Evolutionary conservation across 2,888 invertebrate species (phyloP).

Genomic region (Caenorhabditis sp.): DNA sequence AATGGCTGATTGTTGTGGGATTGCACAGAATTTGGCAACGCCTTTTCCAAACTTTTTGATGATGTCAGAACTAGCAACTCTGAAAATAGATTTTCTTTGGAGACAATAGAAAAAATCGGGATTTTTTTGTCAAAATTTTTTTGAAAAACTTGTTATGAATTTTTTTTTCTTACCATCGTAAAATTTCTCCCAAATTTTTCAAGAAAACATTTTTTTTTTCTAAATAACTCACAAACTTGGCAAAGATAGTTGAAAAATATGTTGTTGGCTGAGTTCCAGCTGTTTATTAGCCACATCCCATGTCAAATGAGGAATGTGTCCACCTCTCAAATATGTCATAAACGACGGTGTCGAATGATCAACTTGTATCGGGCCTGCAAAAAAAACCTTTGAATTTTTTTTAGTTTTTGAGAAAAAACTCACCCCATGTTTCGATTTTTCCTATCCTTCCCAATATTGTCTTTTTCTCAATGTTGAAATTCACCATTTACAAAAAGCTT

Average conservation of each 20-base stretch:
- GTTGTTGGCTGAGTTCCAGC: constrained; percentile 48
- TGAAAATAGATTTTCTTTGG: no score
- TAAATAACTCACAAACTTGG: constrained; percentile 46
- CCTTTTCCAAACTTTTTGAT: constrained; percentile 45
- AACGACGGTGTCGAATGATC: constrained; percentile 58
- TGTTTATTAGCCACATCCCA: constrained; percentile 59
- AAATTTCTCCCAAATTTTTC: no score
- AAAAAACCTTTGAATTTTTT: background rate
- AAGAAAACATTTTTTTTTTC: no score
- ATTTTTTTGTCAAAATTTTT: no score
- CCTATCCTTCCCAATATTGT: constrained; percentile 47
- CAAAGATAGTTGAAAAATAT: constrained; percentile 60
- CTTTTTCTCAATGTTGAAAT: constrained; percentile 49
- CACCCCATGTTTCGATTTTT: constrained; percentile 43
- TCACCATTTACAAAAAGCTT: constrained; percentile 52
- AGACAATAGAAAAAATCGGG: no score
- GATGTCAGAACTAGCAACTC: constrained; percentile 31
- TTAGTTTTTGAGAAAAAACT: constrained; percentile 1
- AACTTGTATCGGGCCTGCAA: constrained; percentile 22
- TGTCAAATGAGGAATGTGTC: constrained; percentile 66
- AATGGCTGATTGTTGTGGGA: constrained; percentile 29
- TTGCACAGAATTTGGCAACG: constrained; percentile 37
- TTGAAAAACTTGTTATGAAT: no score
- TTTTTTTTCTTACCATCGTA: no score
- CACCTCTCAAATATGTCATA: constrained; percentile 61